Conservation (phyloP, 2,797 vertebrate genomes). For the Cossypha caffra region DNA sequence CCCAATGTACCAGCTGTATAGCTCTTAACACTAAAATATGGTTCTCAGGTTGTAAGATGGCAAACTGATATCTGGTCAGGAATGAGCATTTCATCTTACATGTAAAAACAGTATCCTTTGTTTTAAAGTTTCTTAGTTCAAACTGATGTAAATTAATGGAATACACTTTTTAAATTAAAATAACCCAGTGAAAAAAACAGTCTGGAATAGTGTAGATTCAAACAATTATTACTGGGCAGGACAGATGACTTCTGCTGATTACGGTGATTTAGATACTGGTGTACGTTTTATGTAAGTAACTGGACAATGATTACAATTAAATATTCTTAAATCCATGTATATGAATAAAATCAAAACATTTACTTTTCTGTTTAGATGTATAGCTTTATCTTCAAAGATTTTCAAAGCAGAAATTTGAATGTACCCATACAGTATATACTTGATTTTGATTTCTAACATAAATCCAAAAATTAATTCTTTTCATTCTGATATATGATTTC, state of each 20-base stretch:
- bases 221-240: neutral
- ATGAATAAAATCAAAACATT: neutral
- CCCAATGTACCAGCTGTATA: accelerated
- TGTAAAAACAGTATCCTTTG: neutral
- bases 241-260: neutral
- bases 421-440: neutral
- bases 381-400: neutral
- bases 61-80: neutral
- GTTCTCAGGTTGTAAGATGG: neutral
- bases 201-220: neutral
- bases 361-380: neutral
- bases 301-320: neutral
- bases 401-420: neutral
- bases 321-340: neutral
- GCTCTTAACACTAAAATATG: neutral
- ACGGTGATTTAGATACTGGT: neutral
- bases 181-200: neutral
- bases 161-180: neutral
- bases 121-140: neutral
- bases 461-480: neutral
- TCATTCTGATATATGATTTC: neutral
- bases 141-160: neutral
- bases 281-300: neutral
- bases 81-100: neutral
- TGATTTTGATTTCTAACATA: neutral